Percentiles rank a stretch among this genome's conserved stretches.
phyloP scores from a whole-genome alignment of 1,140 invertebrate species.

The Aphidius ervi region DNA sequence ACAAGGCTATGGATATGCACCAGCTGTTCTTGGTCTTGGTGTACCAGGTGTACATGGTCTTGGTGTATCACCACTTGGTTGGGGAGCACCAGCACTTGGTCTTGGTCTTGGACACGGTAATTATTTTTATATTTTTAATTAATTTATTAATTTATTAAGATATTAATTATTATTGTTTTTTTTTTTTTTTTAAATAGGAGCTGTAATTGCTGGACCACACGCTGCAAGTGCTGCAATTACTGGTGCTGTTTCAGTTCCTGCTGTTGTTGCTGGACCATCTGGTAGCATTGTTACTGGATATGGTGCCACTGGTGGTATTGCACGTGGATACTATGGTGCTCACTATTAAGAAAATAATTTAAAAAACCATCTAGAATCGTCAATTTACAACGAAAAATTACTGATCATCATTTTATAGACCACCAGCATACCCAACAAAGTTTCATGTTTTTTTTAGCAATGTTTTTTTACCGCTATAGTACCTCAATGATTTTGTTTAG shows the following conservation, averaged over 20 bases:
- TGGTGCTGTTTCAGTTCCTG: conserved; percentile 43
- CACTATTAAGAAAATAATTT: too few relatives aligned
- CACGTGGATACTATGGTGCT: too few relatives aligned
- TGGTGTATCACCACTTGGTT: neutral
- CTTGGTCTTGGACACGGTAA: conserved; percentile 9
- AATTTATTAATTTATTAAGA: neutral
- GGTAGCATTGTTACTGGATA: conserved; percentile 43
- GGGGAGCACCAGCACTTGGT: neutral
- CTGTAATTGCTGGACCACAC: conserved; percentile 42
- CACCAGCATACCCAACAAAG: conserved; percentile 27
- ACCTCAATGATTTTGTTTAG: conserved; percentile 32
- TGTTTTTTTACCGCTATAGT: conserved; percentile 36
- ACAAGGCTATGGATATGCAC: conserved; percentile 9
- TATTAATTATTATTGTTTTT: neutral
- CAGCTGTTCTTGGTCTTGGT: neutral
- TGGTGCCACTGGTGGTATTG: conserved; percentile 36
- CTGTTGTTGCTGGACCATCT: conserved; percentile 47
- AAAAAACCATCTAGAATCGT: too few relatives aligned
- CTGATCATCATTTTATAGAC: conserved; percentile 17
- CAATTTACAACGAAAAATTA: too few relatives aligned
- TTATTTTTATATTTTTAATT: neutral
- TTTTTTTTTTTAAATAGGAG: conserved; percentile 27
- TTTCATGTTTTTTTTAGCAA: conserved; percentile 39
- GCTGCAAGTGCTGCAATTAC: conserved; percentile 40
- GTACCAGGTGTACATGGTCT: conserved; percentile 1